Base-by-base conservation (phyloP, 2,888 invertebrate species). In the Acleris cristana region DNA sequence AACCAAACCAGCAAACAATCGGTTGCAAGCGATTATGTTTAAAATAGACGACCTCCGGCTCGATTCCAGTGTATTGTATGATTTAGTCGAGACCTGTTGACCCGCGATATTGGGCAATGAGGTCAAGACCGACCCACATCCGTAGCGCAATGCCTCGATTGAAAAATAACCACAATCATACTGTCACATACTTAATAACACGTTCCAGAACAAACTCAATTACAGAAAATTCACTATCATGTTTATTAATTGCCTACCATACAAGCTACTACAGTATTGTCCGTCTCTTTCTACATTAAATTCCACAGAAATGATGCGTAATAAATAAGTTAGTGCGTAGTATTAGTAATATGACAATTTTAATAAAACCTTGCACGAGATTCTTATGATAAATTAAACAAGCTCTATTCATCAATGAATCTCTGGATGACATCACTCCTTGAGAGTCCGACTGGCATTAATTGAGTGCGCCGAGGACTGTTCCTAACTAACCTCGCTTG, bases 391-490 rank as follows among this genome's bases (percentile, higher is more conserved):
- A 4, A n/a, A 51, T 19, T 61, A 64, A 72, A 76, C 76, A 77
- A 74, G 75, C 74, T 73, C 73, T 72, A 78, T 80, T 80, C 70
- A 72, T 78, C 77, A 79, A 82, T 84, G 80, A 78, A 79, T 76
- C 76, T 77, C 76, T 75, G 73, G 79, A 82, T 90, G 91, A 90
- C 90, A 90, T 91, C 91, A 92, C 82, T 74, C 71, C 73, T 82
- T 82, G 83, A 85, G 86, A 81, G 81, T 74, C 78, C 79, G 76
- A 83, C 80, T 84, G 84, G 72, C 83, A 84, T 83, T 90, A 92
- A 92, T 92, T 92, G 90, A 88, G 80, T 78, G 80, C 79, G 67
- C 65, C 75, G 76, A 73, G 77, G 77, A 74, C 65, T 77, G 81
- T 83, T 75, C 74, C 83, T 81, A 82, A 82, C 83, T 76, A 83